phyloP scores from a whole-genome alignment of 2,888 invertebrate genomes.

The Exephanes ischioxanthus region DNA sequence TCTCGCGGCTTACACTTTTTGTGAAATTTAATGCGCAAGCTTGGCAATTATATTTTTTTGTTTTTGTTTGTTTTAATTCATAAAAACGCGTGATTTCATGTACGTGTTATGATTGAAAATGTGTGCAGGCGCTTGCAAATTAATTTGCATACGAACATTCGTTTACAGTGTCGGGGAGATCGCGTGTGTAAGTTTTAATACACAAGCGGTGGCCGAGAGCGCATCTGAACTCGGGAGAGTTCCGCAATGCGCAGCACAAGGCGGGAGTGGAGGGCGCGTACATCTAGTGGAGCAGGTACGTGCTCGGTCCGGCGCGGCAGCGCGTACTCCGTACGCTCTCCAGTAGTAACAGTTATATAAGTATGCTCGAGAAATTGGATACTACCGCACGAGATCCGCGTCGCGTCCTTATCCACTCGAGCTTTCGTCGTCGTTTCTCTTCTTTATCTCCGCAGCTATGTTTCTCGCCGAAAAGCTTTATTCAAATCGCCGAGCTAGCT shows the following conservation, averaged over 20 bases:
- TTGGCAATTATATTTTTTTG: background rate
- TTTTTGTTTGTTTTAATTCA: slow-evolving; percentile 7
- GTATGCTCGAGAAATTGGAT: slow-evolving; percentile 1
- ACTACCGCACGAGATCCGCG: slow-evolving; percentile 4
- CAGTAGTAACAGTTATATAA: background rate
- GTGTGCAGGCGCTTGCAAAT: background rate
- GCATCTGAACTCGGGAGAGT: slow-evolving; percentile 28
- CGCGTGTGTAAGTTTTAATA: slow-evolving; percentile 10
- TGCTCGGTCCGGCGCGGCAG: slow-evolving; percentile 38
- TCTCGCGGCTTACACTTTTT: slow-evolving; percentile 7
- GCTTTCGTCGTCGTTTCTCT: background rate
- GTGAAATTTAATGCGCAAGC: background rate
- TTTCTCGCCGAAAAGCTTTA: background rate
- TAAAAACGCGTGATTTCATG: slow-evolving; percentile 14
- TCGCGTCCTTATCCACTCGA: slow-evolving; percentile 16
- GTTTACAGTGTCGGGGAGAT: slow-evolving; percentile 14
- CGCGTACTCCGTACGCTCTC: slow-evolving; percentile 15
- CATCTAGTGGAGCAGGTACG: slow-evolving; percentile 37
- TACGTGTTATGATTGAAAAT: slow-evolving; percentile 3
- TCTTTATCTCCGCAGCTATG: background rate
- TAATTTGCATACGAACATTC: slow-evolving; percentile 9
- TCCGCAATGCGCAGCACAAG: slow-evolving; percentile 51
- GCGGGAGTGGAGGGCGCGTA: slow-evolving; percentile 19
- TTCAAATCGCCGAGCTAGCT: background rate
- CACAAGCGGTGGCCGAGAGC: slow-evolving; percentile 39